phyloP scores from a whole-genome alignment of 2,888 invertebrate species.

The Stenchaetothrips biformis region DNA sequence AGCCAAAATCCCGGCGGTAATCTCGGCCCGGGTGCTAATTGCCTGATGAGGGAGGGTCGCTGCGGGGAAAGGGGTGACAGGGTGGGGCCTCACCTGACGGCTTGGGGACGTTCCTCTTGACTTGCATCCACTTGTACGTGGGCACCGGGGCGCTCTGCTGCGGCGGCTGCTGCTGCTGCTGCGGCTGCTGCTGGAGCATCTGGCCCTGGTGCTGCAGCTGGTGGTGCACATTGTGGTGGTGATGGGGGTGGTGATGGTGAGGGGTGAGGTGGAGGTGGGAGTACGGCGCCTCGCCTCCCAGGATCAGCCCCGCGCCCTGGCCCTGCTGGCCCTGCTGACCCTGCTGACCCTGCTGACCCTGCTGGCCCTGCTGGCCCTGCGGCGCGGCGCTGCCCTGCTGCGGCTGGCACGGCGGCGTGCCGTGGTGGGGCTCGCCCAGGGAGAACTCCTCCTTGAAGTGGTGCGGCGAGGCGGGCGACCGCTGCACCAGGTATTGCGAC shows the following conservation, averaged over 20 bases:
- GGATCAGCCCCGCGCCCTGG: constrained; percentile 40
- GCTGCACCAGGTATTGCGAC: constrained; percentile 40
- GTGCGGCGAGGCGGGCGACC: constrained; percentile 47
- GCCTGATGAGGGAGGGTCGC: background rate
- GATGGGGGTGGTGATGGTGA: constrained; percentile 39
- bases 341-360: background rate
- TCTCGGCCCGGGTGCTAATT: background rate
- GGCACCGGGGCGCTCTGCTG: constrained; percentile 57
- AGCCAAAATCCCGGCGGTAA: background rate
- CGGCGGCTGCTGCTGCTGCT: constrained; percentile 43
- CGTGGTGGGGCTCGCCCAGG: constrained; percentile 39
- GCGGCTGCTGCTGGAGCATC: constrained; percentile 45
- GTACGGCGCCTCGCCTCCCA: constrained; percentile 2
- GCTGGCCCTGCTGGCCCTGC: background rate
- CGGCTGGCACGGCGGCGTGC: background rate
- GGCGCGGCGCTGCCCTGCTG: background rate
- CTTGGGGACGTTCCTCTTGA: constrained; percentile 93
- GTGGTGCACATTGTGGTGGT: constrained; percentile 42
- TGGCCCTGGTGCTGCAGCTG: constrained; percentile 44
- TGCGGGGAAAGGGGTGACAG: background rate
- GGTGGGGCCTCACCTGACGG: constrained; percentile 66
- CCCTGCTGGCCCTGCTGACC: background rate
- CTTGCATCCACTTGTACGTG: constrained; percentile 99
- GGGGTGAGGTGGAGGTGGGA: constrained; percentile 37
- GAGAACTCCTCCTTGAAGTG: constrained; percentile 58